Percentiles rank a stretch among this genome's conserved stretches.
phyloP scores from a whole-genome alignment of 2,113 vertebrate species.

The Pelvicachromis taeniatus region DNA sequence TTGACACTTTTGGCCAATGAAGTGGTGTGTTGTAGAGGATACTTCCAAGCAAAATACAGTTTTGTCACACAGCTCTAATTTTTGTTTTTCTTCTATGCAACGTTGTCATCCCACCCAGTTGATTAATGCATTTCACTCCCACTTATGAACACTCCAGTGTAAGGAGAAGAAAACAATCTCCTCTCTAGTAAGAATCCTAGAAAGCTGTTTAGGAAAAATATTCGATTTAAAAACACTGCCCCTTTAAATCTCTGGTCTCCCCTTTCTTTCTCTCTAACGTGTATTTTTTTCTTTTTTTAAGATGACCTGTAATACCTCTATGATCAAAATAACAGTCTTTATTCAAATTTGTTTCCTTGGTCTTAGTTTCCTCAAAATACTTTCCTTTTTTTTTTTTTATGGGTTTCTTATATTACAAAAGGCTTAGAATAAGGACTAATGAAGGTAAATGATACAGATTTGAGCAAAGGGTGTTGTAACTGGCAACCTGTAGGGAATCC shows the following conservation, averaged over 20 bases:
- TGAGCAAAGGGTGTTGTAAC: conserved; percentile 32
- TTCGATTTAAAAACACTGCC: conserved; percentile 61
- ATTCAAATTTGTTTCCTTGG: not conserved
- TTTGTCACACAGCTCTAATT: not conserved
- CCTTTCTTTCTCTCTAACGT: not conserved
- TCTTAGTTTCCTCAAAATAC: not conserved
- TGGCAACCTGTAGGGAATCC: conserved; percentile 19
- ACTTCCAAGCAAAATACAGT: not conserved
- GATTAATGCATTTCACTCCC: conserved; percentile 58
- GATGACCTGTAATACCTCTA: conserved; percentile 45
- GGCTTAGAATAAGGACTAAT: not conserved
- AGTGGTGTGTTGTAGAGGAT: not conserved
- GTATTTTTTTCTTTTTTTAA: conserved; percentile 8
- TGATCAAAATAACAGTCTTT: conserved; percentile 66
- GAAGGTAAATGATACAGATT: conserved; percentile 14
- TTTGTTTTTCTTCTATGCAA: conserved; percentile 39
- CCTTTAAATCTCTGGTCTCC: conserved; percentile 59
- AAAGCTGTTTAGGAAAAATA: not conserved
- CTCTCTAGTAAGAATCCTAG: not conserved
- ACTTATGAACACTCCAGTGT: conserved; percentile 68
- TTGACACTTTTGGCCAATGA: conserved; percentile 27
- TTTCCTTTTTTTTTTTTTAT: not conserved
- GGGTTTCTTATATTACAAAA: not conserved
- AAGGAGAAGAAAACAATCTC: not conserved
- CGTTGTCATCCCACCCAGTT: not conserved